Evolutionary conservation across 2,797 vertebrate species (phyloP).

Genomic region (Bufotes viridis): DNA sequence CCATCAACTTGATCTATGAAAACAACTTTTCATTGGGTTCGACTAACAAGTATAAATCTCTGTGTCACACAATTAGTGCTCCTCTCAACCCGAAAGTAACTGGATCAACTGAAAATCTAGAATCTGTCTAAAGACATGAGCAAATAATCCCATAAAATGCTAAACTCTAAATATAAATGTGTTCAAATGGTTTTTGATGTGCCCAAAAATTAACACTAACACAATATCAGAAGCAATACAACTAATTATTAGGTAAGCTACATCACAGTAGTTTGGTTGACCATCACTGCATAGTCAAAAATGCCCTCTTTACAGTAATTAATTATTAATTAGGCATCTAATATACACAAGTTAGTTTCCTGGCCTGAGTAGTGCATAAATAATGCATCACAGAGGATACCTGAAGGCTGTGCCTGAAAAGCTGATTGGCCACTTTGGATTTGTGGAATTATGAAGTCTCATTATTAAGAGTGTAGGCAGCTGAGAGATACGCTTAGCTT

Average conservation of each 20-base stretch:
- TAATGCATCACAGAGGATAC: conserved; percentile 78
- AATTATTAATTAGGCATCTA: conserved; percentile 86
- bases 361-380: conserved; percentile 76
- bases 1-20: not conserved
- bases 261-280: conserved; percentile 30
- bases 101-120: not conserved
- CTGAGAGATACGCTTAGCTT: conserved; percentile 82
- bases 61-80: not conserved
- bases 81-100: not conserved
- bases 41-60: not conserved
- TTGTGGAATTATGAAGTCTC: conserved; percentile 86
- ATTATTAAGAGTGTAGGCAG: conserved; percentile 83
- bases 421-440: conserved; percentile 84
- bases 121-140: not conserved
- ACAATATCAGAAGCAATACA: not conserved
- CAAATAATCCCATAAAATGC: not conserved
- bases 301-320: conserved; percentile 76
- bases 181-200: not conserved
- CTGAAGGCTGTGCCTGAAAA: conserved; percentile 79
- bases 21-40: not conserved
- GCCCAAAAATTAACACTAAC: not conserved
- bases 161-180: not conserved
- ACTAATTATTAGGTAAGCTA: not conserved
- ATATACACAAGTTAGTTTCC: conserved; percentile 81
- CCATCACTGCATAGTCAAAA: conserved; percentile 64